phyloP scores from a whole-genome alignment of 2,113 vertebrate genomes.

The Phocoena sinus region DNA sequence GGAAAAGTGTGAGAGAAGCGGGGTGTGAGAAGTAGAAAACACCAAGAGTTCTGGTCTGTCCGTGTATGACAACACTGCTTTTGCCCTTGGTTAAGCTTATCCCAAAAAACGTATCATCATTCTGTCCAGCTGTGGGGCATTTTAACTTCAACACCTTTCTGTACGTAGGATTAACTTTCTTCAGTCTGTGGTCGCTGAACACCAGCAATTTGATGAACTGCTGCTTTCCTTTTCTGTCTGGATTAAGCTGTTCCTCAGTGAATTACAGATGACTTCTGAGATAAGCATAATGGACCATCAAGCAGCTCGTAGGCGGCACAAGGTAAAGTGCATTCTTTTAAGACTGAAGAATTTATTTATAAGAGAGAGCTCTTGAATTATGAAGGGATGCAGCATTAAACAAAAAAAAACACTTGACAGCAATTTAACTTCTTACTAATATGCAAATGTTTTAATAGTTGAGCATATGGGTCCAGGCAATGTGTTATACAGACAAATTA shows the following conservation, averaged over 20 bases:
- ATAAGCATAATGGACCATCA: slow-evolving; percentile 85
- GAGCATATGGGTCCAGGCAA: neutral
- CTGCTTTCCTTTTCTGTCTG: slow-evolving; percentile 87
- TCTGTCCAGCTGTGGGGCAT: neutral
- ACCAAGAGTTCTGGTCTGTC: neutral
- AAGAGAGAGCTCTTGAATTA: neutral
- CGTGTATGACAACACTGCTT: neutral
- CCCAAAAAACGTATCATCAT: neutral
- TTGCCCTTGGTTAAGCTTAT: neutral
- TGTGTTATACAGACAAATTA: neutral
- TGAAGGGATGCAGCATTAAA: neutral
- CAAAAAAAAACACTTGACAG: neutral
- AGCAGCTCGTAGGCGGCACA: slow-evolving; percentile 80
- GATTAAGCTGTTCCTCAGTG: slow-evolving; percentile 89
- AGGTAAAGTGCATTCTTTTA: slow-evolving; percentile 80
- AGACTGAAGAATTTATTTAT: neutral
- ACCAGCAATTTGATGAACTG: slow-evolving; percentile 88
- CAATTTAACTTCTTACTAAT: neutral
- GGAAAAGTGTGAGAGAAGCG: neutral
- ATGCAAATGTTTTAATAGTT: neutral
- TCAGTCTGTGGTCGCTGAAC: slow-evolving; percentile 81
- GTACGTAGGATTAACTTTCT: slow-evolving; percentile 84
- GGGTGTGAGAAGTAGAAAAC: neutral
- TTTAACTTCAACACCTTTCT: slow-evolving; percentile 42
- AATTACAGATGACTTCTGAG: slow-evolving; percentile 87